Conservation (phyloP, 2,888 invertebrate genomes). For the Cyrtodaria siliqua region DNA sequence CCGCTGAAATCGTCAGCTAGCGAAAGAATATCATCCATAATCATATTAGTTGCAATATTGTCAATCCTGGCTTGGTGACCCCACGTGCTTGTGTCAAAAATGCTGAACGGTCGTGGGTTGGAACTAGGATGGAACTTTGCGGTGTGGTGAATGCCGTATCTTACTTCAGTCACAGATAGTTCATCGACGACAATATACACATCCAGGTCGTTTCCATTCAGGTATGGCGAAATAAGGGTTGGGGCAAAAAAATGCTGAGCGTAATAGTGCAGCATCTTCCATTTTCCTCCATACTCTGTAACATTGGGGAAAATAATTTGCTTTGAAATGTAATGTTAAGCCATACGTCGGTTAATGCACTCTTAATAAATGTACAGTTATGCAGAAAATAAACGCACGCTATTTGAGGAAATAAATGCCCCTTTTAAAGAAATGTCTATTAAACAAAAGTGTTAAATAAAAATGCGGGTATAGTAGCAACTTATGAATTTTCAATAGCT, state of each 20-base stretch:
- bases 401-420: no score
- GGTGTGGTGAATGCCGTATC: constrained; percentile 46
- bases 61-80: neutral
- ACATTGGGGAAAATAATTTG: no score
- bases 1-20: constrained; percentile 36
- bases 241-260: constrained; percentile 93
- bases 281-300: constrained; percentile 91
- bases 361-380: no score
- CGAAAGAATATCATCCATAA: neutral
- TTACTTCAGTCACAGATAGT: constrained; percentile 60
- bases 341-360: no score
- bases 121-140: constrained; percentile 45
- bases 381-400: no score
- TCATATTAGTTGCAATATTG: neutral
- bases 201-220: constrained; percentile 66
- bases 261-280: constrained; percentile 97
- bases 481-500: no score
- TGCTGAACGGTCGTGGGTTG: constrained; percentile 54
- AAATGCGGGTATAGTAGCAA: no score
- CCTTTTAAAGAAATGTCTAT: no score
- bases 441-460: no score
- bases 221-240: constrained; percentile 84
- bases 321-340: no score
- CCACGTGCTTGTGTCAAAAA: constrained; percentile 44
- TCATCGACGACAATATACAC: constrained; percentile 74